Conservation (phyloP, 2,797 vertebrate genomes). For the Kryptolebias ocellatus region DNA sequence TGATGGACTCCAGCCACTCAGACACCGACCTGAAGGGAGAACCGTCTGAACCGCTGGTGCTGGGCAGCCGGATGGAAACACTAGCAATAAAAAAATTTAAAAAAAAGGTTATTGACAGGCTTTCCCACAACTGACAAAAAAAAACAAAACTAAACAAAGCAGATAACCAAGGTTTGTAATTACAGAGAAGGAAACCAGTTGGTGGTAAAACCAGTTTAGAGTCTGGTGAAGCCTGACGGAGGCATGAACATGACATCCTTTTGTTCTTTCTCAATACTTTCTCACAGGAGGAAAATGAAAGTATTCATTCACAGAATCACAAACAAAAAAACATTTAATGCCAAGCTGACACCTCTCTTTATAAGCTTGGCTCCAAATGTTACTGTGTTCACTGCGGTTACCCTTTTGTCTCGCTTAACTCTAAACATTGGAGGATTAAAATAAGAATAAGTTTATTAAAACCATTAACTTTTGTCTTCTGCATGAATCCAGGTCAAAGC, state of each 20-base stretch:
- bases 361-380: conserved; percentile 29
- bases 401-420: conserved; percentile 1
- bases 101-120: conserved; percentile 48
- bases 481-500: too few species aligned
- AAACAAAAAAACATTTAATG: conserved; percentile 7
- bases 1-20: conserved; percentile 97
- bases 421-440: neutral
- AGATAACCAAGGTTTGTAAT: conserved; percentile 57
- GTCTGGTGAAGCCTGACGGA: conserved; percentile 61
- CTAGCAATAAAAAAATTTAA: conserved; percentile 70
- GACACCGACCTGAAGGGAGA: conserved; percentile 91
- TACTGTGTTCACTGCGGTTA: conserved; percentile 27
- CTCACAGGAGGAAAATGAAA: conserved; percentile 40
- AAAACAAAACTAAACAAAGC: conserved; percentile 29
- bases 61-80: conserved; percentile 96
- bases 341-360: neutral
- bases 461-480: too few species aligned
- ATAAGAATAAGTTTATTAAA: too few species aligned
- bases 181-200: conserved; percentile 56
- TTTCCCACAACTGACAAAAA: conserved; percentile 42
- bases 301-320: conserved; percentile 28
- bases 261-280: conserved; percentile 48
- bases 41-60: conserved; percentile 92
- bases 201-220: conserved; percentile 73
- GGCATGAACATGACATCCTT: conserved; percentile 30